A percentile compares a stretch with the other conserved stretches of the same genome.
phyloP scores from a whole-genome alignment of 2,113 vertebrate species.

The Neotoma lepida region DNA sequence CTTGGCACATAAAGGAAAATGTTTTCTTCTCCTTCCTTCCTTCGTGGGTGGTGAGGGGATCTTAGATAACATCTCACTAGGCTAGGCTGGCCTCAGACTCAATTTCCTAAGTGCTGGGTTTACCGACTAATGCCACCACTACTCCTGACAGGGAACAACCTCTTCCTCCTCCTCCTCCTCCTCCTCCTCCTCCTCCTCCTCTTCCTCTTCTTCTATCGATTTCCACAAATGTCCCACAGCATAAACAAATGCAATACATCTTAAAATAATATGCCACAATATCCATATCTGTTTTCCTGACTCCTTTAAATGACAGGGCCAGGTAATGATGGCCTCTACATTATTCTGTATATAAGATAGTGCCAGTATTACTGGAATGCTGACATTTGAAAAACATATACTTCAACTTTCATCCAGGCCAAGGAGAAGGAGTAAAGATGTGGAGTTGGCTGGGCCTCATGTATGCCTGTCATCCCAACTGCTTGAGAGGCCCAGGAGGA shows the following conservation, averaged over 20 bases:
- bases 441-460: neutral
- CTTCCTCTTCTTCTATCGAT: no score
- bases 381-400: neutral
- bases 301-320: neutral
- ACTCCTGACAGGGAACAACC: neutral
- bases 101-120: neutral
- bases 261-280: no score
- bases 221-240: no score
- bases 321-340: neutral
- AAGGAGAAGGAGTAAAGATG: neutral
- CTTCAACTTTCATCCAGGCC: neutral
- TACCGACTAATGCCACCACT: neutral
- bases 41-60: neutral
- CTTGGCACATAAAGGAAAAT: neutral
- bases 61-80: neutral
- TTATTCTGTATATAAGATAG: neutral
- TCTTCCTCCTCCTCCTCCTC: no score
- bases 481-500: neutral
- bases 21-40: neutral
- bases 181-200: no score
- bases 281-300: neutral
- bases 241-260: no score
- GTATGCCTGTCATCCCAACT: no score
- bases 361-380: neutral
- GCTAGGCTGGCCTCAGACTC: neutral